These are phyloP conservation scores for Drosophila ananassae DNA, from an alignment of 1,140 invertebrate species.

Conservation along the genomic window DNA sequence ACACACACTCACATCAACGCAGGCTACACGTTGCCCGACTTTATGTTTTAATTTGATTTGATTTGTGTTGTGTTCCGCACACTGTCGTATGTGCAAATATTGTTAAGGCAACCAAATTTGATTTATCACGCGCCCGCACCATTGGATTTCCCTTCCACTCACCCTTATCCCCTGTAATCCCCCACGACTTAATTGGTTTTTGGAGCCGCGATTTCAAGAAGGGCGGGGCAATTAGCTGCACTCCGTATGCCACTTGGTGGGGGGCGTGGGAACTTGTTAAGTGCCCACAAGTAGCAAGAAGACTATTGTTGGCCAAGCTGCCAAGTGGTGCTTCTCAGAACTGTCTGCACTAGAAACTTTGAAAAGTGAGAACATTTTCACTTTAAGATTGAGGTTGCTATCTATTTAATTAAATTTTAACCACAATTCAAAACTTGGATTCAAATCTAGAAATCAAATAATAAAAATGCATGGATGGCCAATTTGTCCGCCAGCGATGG, in stretches of 20 bases:
- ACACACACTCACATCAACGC: conserved; percentile 37
- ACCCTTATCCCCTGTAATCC: conserved; percentile 2
- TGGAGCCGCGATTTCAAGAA: conserved; percentile 40
- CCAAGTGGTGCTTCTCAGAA: conserved; percentile 17
- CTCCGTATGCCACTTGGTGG: conserved; percentile 37
- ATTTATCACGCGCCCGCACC: conserved; percentile 66
- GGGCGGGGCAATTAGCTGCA: conserved; percentile 70
- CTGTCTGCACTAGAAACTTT: conserved; percentile 8
- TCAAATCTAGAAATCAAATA: too few species aligned
- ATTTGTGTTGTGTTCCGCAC: conserved; percentile 81
- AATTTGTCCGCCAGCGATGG: too few species aligned
- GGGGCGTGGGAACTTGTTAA: conserved; percentile 56
- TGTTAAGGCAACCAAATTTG: conserved; percentile 81
- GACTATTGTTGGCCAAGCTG: conserved; percentile 46
- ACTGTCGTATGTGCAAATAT: conserved; percentile 76
- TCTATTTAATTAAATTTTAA: neutral
- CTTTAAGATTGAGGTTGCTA: neutral
- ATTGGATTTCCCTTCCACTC: conserved; percentile 25
- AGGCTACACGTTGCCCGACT: conserved; percentile 30
- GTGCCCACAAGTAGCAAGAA: conserved; percentile 65
- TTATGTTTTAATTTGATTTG: conserved; percentile 84
- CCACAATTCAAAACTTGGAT: neutral
- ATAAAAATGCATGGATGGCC: too few species aligned
- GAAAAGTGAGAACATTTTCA: neutral
- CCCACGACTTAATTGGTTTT: conserved; percentile 76